These are phyloP conservation scores for Homalodisca vitripennis DNA, from an alignment of 1,140 invertebrate genomes.

Conservation along the genomic window DNA sequence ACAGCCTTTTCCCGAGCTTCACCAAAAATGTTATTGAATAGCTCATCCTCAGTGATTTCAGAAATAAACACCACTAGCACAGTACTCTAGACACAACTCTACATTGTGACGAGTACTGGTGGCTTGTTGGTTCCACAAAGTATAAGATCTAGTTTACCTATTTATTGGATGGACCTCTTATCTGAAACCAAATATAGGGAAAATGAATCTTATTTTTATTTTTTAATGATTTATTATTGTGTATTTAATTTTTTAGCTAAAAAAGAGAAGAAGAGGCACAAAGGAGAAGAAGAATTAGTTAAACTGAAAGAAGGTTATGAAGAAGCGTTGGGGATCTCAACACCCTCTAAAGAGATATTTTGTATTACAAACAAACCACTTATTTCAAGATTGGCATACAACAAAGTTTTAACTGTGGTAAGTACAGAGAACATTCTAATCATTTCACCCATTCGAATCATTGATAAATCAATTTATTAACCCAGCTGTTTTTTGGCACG, in stretches of 20 bases:
- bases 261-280: conserved; percentile 48
- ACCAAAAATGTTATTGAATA: too few species aligned
- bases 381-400: conserved; percentile 48
- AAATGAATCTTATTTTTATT: conserved; percentile 11
- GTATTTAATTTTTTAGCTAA: conserved; percentile 41
- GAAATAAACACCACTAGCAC: too few species aligned
- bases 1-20: too few species aligned
- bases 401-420: conserved; percentile 51
- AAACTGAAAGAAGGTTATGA: conserved; percentile 46
- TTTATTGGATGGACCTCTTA: conserved; percentile 3
- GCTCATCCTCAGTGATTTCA: too few species aligned
- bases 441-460: too few species aligned
- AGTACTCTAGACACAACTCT: too few species aligned
- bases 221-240: neutral
- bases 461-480: too few species aligned
- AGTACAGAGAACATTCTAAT: too few species aligned
- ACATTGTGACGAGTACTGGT: too few species aligned
- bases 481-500: too few species aligned
- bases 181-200: neutral
- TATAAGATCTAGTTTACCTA: too few species aligned
- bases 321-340: conserved; percentile 77
- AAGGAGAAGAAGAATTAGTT: conserved; percentile 48
- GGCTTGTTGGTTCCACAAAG: too few species aligned
- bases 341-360: conserved; percentile 79
- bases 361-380: conserved; percentile 36